Base-by-base conservation (phyloP, 2,888 invertebrate genomes). In the Agrotis puta region DNA sequence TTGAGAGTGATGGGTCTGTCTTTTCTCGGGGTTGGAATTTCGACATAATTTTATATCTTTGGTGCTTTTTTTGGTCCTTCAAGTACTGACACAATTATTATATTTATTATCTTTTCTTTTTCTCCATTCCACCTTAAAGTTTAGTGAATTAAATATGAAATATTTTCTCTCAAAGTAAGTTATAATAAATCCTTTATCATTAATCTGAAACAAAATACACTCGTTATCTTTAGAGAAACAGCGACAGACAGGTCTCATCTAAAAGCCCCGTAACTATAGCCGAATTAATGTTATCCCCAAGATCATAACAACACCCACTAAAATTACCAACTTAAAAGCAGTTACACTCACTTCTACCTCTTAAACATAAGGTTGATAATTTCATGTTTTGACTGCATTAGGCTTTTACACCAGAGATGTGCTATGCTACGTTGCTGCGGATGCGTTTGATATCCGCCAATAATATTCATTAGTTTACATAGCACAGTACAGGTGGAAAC, bases 201-300 rank as follows among this genome's bases (percentile, higher is more conserved):
- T 48, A 67, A 58, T 54, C 57, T 45, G 9, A 51, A 68, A 65
- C 39, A 71, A 71, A 80, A 64, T 77, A 53, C 69, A 39, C 24
- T 43, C 18, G 5, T 27, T 64, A 64, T 66, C 51, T 77, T 67
- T 56, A 61, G 39, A 54, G 56, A 66, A 65, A 68, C 53, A 64
- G 51, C 57, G 39, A 58, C 53, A 64, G 63, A 62, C 65, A 50
- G 39, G 58, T 20, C 43, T 68, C 45, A 50, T 64, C 64, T 71
- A 70, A 64, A 63, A 66, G 58, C 58, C 53, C 68, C 67, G n/a
- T 70, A 73, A 82, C 69, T 64, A 73, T 57, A 70, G 48, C 58
- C 45, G 64, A 70, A 73, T 65, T 81, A 64, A 76, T 72, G 70
- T 72, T 74, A 72, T 64, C 67, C 57, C 64, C 81, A 56, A 81